phyloP scores from a whole-genome alignment of 2,888 invertebrate genomes.

The Sclerodermus sp. region DNA sequence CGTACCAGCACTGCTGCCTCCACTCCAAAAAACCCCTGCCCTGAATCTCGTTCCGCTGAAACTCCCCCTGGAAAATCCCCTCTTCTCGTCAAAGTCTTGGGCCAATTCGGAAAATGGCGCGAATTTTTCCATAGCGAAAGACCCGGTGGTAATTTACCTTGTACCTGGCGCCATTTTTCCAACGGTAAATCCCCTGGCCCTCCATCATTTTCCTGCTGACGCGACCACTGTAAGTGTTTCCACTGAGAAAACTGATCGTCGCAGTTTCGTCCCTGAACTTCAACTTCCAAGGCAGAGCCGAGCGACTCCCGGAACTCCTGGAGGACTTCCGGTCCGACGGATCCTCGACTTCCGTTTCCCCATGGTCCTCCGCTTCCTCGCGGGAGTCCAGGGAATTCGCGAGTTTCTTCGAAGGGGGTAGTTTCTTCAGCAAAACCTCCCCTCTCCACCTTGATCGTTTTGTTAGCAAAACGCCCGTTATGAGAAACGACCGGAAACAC shows the following conservation, averaged over 20 bases:
- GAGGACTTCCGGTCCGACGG: too few species aligned
- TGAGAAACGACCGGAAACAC: too few species aligned
- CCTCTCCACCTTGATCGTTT: constrained; percentile 26
- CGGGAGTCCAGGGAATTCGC: too few species aligned
- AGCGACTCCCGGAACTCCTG: background rate
- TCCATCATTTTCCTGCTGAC: constrained; percentile 63
- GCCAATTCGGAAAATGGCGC: too few species aligned
- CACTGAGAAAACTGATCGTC: constrained; percentile 62
- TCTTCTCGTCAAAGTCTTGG: too few species aligned
- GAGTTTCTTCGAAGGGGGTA: background rate
- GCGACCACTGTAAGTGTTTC: constrained; percentile 63
- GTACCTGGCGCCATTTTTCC: constrained; percentile 64
- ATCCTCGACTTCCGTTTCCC: background rate
- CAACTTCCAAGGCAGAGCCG: constrained; percentile 17
- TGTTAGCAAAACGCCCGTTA: too few species aligned
- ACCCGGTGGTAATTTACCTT: constrained; percentile 18
- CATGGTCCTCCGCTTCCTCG: constrained; percentile 2
- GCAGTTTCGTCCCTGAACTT: constrained; percentile 56
- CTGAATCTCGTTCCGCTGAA: constrained; percentile 61
- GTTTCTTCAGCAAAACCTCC: constrained; percentile 16
- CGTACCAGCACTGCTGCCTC: constrained; percentile 63
- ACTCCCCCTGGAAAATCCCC: constrained; percentile 64
- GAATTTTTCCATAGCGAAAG: too few species aligned
- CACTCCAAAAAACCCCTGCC: constrained; percentile 63
- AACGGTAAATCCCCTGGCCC: constrained; percentile 63